Evolutionary conservation across 2,797 vertebrate genomes (phyloP), one percentile per base, ranked within the genome.

Genomic region (Gallinago nigripennis): DNA sequence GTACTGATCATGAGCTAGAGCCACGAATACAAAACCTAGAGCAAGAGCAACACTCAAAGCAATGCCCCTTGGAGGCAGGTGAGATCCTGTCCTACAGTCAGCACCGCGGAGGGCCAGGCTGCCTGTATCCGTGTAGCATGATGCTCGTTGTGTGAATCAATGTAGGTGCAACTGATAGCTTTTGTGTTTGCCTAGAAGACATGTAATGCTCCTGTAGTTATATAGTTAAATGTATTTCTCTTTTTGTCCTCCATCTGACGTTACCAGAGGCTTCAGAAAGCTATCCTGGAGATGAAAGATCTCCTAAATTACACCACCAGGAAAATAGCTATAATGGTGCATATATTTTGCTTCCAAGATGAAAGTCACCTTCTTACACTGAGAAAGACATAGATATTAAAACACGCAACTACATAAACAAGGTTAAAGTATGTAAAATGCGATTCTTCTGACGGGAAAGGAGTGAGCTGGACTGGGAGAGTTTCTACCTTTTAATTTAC

Each of bases 291-390:
- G 94, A 96, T 95, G 94, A 96, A 97, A 97, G 93, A 78, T 53
- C 71, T 95, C 50, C 51, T 91, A 93, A 96, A 96, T 95, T 92
- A 87, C 79, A 93, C 46, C 54, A 92, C 88, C 53, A 94, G 54
- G 50, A 96, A 95, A 96, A 95, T 57, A 96, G 82, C 88, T 90
- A 24, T 96, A 95, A 96, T 96, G 79, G 86, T 83, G 94, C 88
- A 95, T 82, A 71, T 76, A 89, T 87, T 90, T 94, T 88, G 78
- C 51, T 95, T 95, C 71, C 61, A 81, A 96, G 96, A 96, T 95
- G 88, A 97, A 97, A 97, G 96, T 89, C 93, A 94, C 84, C 94
- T 95, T 93, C 82, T 85, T 90, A 85, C 61, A 68, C 33, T 18
- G 78, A 92, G 57, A 93, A 93, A 93, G 71, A 46, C 70, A 65